Conservation (phyloP, 2,797 vertebrate species). For the Silurus aristotelis region DNA sequence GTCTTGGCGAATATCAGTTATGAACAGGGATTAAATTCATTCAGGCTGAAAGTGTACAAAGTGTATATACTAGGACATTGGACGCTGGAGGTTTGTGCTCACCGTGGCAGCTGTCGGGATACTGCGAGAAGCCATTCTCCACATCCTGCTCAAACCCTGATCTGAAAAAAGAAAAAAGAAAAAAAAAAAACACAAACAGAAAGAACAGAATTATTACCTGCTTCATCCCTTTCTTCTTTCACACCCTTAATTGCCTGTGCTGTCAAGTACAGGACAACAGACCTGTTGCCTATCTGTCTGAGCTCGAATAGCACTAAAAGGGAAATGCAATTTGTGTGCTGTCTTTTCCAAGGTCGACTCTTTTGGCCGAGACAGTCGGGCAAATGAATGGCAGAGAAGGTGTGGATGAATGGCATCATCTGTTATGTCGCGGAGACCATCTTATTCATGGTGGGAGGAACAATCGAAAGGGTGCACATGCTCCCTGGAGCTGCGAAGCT, state of each 20-base stretch:
- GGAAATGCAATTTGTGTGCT: slow-evolving; percentile 49
- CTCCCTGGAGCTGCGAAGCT: background rate
- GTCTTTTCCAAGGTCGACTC: slow-evolving; percentile 36
- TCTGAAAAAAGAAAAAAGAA: slow-evolving; percentile 63
- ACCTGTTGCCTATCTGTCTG: slow-evolving; percentile 46
- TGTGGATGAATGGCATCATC: slow-evolving; percentile 1
- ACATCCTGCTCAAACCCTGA: slow-evolving; percentile 80
- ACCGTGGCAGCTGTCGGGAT: slow-evolving; percentile 83
- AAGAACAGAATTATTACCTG: slow-evolving; percentile 52
- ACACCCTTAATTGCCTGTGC: slow-evolving; percentile 55
- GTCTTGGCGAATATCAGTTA: background rate
- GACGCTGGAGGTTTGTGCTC: slow-evolving; percentile 54
- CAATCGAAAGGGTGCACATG: background rate
- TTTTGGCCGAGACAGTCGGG: slow-evolving; percentile 7
- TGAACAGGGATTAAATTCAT: background rate
- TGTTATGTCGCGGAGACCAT: background rate
- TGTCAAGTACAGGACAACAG: slow-evolving; percentile 42
- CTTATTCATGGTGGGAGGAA: background rate
- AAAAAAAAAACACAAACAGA: slow-evolving; percentile 32
- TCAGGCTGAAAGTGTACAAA: background rate
- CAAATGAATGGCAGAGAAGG: slow-evolving; percentile 8
- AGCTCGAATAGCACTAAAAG: slow-evolving; percentile 47
- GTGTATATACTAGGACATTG: background rate
- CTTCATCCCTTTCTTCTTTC: slow-evolving; percentile 55
- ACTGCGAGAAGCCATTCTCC: slow-evolving; percentile 69